Evolutionary conservation across 2,888 invertebrate species (phyloP), one percentile per base, ranked within the genome.

Genomic region (Xiphydria camelus): DNA sequence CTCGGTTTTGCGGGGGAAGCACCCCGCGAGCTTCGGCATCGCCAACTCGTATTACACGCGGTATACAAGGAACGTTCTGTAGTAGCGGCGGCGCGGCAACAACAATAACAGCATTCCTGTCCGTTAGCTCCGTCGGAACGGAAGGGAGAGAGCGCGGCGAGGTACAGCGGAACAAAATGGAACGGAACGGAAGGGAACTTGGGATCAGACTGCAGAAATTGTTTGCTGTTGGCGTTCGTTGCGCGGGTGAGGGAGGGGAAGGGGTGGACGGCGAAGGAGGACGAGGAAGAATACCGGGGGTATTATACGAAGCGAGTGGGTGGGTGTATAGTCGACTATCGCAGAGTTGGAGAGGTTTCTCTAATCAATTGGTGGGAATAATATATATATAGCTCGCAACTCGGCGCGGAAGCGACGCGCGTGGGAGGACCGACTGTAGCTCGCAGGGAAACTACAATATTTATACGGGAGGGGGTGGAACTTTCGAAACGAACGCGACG

Each of bases 401-500:
- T 9, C 29, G 12, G 12, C 12, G 9, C 9, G n/a, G 29, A 12
- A 29, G 4, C 4, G 15, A 9, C 29, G 9, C 15, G 14, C 14
- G 2, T 29, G 29, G 4, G 29, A 29, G 6, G n/a, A n/a, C n/a
- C n/a, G n/a, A n/a, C n/a, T 29, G 3, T 12, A 2, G 6, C 5
- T 2, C 34, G 21, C 15, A 26, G 29, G 45, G 45, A 31, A 52
- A 47, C 49, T 57, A n/a, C n/a, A n/a, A n/a, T n/a, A 54, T 57
- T 59, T 62, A 57, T 53, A 57, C 62, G 43, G 40, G 15, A 15
- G 29, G 48, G 43, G 40, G 15, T 12, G 29, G 48, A 55, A 57
- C 49, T 56, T 53, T 49, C 43, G 47, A 36, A 57, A 50, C 51
- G 53, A 53, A n/a, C n/a, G n/a, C n/a, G 35, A 40, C 32, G 51